phyloP scores from a whole-genome alignment of 2,113 vertebrate genomes.

The Anarrhichthys ocellatus region DNA sequence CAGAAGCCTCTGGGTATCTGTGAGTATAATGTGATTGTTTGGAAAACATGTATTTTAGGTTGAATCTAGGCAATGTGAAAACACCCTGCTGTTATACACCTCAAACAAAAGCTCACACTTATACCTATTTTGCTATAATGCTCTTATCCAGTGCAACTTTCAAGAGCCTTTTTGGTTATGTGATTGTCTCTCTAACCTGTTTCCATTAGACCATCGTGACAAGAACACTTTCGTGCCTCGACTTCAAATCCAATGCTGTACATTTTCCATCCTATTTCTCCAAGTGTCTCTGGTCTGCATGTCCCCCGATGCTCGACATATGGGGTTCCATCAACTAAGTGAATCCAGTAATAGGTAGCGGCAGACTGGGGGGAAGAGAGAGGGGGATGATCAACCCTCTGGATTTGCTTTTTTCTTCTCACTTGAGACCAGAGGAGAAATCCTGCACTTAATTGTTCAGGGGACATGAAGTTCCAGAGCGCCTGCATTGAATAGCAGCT shows the following conservation, averaged over 20 bases:
- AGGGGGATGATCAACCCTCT: slow-evolving; percentile 63
- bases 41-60: background rate
- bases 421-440: slow-evolving; percentile 61
- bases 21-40: background rate
- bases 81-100: background rate
- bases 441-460: slow-evolving; percentile 80
- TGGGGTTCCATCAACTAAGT: slow-evolving; percentile 61
- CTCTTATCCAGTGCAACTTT: slow-evolving; percentile 18
- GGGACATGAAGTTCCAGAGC: slow-evolving; percentile 74
- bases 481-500: slow-evolving; percentile 73
- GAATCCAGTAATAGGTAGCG: slow-evolving; percentile 72
- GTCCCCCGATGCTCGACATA: slow-evolving; percentile 58
- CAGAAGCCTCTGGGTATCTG: background rate
- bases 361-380: slow-evolving; percentile 11
- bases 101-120: slow-evolving; percentile 3
- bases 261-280: slow-evolving; percentile 45
- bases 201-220: slow-evolving; percentile 55
- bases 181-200: slow-evolving; percentile 45
- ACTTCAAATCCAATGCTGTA: slow-evolving; percentile 40
- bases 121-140: background rate
- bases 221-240: slow-evolving; percentile 32
- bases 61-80: slow-evolving; percentile 13
- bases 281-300: slow-evolving; percentile 35
- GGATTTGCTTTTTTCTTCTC: slow-evolving; percentile 59
- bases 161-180: slow-evolving; percentile 14